Conservation (phyloP, 2,113 vertebrate species). For the Bombycilla garrulus region DNA sequence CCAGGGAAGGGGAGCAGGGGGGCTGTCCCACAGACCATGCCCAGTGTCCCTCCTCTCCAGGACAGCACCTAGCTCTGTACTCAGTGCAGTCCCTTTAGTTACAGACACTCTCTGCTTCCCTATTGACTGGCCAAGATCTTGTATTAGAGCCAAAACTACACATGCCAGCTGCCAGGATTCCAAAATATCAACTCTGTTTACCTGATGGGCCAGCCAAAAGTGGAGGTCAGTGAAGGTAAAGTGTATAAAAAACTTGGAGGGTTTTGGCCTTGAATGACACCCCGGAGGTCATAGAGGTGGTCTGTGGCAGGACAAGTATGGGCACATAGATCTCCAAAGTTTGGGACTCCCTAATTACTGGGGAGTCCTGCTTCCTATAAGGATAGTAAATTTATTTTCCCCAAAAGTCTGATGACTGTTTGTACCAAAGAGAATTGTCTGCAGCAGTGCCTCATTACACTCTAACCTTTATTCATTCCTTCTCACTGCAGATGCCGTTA, state of each 20-base stretch:
- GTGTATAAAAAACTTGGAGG: background rate
- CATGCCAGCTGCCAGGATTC: background rate
- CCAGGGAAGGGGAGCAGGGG: background rate
- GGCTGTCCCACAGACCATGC: background rate
- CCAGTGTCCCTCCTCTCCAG: background rate
- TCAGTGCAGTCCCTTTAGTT: background rate
- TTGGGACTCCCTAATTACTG: background rate
- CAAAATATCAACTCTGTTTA: slow-evolving; percentile 11
- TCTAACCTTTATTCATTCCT: background rate
- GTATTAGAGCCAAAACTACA: background rate
- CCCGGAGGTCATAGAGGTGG: background rate
- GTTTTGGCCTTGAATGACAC: background rate
- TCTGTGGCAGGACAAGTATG: background rate
- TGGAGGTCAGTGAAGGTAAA: slow-evolving; percentile 5
- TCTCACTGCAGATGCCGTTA: background rate
- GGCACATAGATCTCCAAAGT: fast-evolving
- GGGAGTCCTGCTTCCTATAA: background rate
- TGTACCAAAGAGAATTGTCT: background rate
- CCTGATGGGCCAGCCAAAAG: background rate
- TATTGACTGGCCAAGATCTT: background rate
- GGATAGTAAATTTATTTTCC: background rate
- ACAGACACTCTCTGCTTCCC: background rate
- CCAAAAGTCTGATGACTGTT: background rate
- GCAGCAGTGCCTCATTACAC: background rate
- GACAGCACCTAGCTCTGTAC: background rate